Percentiles rank a stretch among this genome's conserved stretches.
Conservation (phyloP, 2,113 vertebrate species). For the Macroglossus sobrinus region DNA sequence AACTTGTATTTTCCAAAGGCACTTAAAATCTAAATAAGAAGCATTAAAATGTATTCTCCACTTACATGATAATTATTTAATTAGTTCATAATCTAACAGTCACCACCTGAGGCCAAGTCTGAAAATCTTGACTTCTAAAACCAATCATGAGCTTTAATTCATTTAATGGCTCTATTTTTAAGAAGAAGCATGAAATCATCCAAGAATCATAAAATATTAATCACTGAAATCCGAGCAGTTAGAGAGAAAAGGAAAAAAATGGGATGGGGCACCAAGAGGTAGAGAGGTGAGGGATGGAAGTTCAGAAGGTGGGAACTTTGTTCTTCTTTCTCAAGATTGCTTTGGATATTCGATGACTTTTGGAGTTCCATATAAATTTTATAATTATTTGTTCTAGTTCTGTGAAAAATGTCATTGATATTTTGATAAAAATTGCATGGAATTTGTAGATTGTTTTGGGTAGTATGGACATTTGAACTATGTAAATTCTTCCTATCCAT, state of each 20-base stretch:
- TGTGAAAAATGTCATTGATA: no score
- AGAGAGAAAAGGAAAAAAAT: background rate
- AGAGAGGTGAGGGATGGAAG: background rate
- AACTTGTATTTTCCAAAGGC: background rate
- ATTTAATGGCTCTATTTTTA: conserved; percentile 51
- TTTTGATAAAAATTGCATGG: no score
- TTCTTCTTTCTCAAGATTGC: no score
- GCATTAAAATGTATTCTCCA: background rate
- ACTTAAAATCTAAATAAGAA: background rate
- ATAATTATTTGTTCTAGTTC: no score
- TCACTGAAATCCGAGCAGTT: background rate
- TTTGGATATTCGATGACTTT: no score
- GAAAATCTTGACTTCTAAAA: conserved; percentile 44
- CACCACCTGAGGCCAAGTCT: conserved; percentile 45
- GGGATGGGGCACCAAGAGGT: background rate
- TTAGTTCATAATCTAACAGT: background rate
- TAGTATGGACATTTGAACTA: no score
- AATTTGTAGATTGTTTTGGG: no score
- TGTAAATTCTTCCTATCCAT: no score
- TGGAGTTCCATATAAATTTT: no score
- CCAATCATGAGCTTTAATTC: background rate
- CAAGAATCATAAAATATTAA: conserved; percentile 33
- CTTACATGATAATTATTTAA: conserved; percentile 36
- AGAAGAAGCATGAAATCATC: conserved; percentile 52
- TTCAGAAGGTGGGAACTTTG: background rate